Evolutionary conservation across 2,113 vertebrate genomes (phyloP).

Genomic region (Sarotherodon lohbergeri): DNA sequence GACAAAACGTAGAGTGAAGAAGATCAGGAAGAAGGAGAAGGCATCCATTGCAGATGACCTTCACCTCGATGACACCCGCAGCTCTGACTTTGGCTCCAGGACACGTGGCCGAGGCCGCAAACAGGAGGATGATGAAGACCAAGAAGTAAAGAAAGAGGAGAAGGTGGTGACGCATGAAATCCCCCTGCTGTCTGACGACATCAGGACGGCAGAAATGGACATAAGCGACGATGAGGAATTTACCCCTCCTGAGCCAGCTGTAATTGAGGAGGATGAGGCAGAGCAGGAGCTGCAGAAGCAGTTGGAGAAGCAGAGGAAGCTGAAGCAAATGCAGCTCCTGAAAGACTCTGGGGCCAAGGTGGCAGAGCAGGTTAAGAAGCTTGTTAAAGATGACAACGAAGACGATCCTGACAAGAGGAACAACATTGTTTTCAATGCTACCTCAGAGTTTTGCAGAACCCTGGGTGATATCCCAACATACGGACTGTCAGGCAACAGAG

Average conservation of each 20-base stretch:
- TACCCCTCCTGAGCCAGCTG: slow-evolving; percentile 38
- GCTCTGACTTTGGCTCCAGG: slow-evolving; percentile 84
- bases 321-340: slow-evolving; percentile 78
- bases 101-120: slow-evolving; percentile 73
- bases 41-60: slow-evolving; percentile 41
- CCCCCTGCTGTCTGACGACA: slow-evolving; percentile 73
- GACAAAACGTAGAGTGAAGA: slow-evolving; percentile 80
- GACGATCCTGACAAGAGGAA: slow-evolving; percentile 78
- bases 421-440: slow-evolving; percentile 87
- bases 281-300: slow-evolving; percentile 88
- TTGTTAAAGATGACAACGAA: background rate
- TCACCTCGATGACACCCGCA: slow-evolving; percentile 65
- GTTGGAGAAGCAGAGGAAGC: slow-evolving; percentile 83
- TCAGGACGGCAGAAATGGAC: slow-evolving; percentile 84
- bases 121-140: background rate
- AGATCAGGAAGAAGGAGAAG: slow-evolving; percentile 84
- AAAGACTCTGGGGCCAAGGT: slow-evolving; percentile 81
- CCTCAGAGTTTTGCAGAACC: slow-evolving; percentile 88
- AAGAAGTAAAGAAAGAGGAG: background rate
- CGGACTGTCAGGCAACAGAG: slow-evolving; percentile 85
- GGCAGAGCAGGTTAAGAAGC: slow-evolving; percentile 39
- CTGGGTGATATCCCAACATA: slow-evolving; percentile 91
- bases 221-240: slow-evolving; percentile 81
- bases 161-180: background rate
- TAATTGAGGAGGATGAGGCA: slow-evolving; percentile 83